A percentile compares a stretch with the other conserved stretches of the same genome.
Conservation (phyloP, 1,140 invertebrate species). For the Lycorma delicatula region DNA sequence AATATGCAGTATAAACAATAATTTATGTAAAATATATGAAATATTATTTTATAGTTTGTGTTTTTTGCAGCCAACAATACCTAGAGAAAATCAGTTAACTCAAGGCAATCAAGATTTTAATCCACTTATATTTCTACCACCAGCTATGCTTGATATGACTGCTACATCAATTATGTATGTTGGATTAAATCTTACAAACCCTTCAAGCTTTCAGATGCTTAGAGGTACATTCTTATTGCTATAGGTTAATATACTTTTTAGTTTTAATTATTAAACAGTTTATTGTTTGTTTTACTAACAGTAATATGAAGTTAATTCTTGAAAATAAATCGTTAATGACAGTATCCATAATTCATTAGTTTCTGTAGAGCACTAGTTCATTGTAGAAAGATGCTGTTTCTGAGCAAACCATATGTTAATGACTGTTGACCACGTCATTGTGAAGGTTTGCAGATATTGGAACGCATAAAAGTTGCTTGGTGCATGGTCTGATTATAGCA, state of each 20-base stretch:
- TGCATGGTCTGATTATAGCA: too few relatives aligned
- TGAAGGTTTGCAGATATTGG: too few relatives aligned
- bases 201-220: constrained; percentile 95
- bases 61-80: constrained; percentile 44
- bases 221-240: constrained; percentile 55
- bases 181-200: constrained; percentile 83
- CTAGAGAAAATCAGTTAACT: constrained; percentile 47
- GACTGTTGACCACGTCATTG: too few relatives aligned
- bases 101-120: constrained; percentile 64
- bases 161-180: constrained; percentile 84
- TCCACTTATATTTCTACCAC: constrained; percentile 71
- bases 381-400: too few relatives aligned
- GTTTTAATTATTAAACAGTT: too few relatives aligned
- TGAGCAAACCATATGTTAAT: too few relatives aligned
- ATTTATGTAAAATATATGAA: neutral
- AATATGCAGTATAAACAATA: neutral
- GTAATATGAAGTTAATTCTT: too few relatives aligned
- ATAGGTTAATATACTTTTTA: constrained; percentile 10
- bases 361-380: too few relatives aligned
- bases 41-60: neutral
- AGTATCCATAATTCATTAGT: too few relatives aligned
- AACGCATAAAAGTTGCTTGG: too few relatives aligned
- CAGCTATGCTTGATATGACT: constrained; percentile 76
- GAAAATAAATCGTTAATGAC: too few relatives aligned
- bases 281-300: too few relatives aligned